Evolutionary conservation across 1,140 invertebrate species (phyloP).

Genomic region (Pseudomyrmex pallidus): DNA sequence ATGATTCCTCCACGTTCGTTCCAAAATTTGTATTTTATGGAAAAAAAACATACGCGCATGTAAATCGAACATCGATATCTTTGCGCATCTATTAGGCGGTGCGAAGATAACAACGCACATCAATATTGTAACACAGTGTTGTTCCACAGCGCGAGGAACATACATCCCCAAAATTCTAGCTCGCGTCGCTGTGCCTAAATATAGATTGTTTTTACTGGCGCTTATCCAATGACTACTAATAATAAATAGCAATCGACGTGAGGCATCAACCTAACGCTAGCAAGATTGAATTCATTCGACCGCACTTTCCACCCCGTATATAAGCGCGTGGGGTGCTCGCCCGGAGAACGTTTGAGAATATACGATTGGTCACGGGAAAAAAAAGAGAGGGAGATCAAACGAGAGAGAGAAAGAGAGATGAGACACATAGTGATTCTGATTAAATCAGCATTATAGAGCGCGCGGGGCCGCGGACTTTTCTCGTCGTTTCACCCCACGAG

Average conservation of each 20-base stretch:
- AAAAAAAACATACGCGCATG: too few species aligned
- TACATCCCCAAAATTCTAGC: too few species aligned
- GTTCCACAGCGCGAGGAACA: too few species aligned
- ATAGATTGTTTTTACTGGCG: not conserved
- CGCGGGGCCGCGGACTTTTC: slow-evolving; percentile 42
- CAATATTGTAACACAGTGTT: too few species aligned
- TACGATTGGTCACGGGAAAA: not conserved
- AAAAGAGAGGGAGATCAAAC: not conserved
- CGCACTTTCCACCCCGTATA: slow-evolving; percentile 38
- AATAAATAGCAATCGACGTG: slow-evolving; percentile 28
- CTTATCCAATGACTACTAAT: slow-evolving; percentile 10
- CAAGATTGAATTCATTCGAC: slow-evolving; percentile 61
- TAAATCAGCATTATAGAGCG: slow-evolving; percentile 51
- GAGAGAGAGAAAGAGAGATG: slow-evolving; percentile 21
- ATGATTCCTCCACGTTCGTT: too few species aligned
- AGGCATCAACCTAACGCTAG: slow-evolving; percentile 28
- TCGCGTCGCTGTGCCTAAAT: too few species aligned
- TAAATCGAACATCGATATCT: too few species aligned
- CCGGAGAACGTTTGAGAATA: slow-evolving; percentile 24
- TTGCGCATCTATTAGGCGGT: too few species aligned
- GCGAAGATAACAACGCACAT: too few species aligned
- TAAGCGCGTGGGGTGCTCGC: not conserved
- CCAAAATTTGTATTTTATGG: too few species aligned
- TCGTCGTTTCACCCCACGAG: slow-evolving; percentile 45
- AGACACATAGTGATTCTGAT: slow-evolving; percentile 41